Evolutionary conservation across 2,888 invertebrate species (phyloP).

Genomic region (Mechanitis messenoides): DNA sequence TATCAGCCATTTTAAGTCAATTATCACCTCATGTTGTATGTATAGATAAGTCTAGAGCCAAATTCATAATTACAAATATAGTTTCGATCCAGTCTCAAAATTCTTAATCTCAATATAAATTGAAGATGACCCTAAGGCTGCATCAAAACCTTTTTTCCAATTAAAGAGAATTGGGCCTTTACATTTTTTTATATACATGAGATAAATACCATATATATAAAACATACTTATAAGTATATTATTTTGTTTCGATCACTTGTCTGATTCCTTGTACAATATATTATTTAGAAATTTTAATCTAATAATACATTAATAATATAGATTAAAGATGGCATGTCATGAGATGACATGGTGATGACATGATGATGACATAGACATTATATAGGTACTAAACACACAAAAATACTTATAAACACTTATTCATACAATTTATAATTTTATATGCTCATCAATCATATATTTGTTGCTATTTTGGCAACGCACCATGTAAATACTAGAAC

Average conservation of each 20-base stretch:
- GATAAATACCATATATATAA: not conserved
- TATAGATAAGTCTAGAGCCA: not conserved
- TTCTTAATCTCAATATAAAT: too few relatives aligned
- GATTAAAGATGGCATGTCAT: not conserved
- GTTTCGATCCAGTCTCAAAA: too few relatives aligned
- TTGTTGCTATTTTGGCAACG: slow-evolving; percentile 2
- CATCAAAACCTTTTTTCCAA: too few relatives aligned
- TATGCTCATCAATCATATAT: not conserved
- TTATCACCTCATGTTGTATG: slow-evolving; percentile 2
- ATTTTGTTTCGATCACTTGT: slow-evolving; percentile 1
- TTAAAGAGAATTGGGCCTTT: too few relatives aligned
- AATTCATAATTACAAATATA: too few relatives aligned
- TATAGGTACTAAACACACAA: not conserved
- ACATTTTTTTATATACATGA: too few relatives aligned
- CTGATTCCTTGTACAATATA: not conserved
- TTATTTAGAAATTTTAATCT: not conserved
- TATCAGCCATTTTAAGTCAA: not conserved
- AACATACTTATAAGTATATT: not conserved
- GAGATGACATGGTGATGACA: too few relatives aligned
- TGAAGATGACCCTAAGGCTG: too few relatives aligned
- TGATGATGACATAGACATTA: not conserved
- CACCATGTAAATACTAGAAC: not conserved
- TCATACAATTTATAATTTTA: not conserved
- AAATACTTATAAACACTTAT: slow-evolving; percentile 2
- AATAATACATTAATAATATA: slow-evolving; percentile 1